A percentile compares a stretch with the other conserved stretches of the same genome.
Conservation (phyloP, 2,888 invertebrate genomes). For the Dryococelus australis region DNA sequence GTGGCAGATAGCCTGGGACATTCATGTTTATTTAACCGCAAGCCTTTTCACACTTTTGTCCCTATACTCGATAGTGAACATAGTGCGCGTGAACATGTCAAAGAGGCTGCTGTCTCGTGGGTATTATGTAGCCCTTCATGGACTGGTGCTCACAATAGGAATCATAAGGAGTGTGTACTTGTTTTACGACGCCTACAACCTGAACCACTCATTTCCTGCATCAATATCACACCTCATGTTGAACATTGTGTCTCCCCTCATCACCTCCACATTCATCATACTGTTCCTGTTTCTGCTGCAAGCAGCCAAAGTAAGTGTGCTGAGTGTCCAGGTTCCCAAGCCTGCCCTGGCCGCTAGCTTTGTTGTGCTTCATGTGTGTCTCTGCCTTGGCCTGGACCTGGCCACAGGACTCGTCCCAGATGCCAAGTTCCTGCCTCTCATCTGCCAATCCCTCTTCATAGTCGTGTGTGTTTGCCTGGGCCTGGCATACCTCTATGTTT, state of each 20-base stretch:
- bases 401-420: constrained; percentile 57
- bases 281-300: constrained; percentile 85
- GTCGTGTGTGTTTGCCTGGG: constrained; percentile 85
- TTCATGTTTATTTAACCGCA: constrained; percentile 88
- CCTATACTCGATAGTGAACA: constrained; percentile 84
- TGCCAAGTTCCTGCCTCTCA: constrained; percentile 72
- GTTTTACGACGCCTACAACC: constrained; percentile 91
- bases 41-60: constrained; percentile 85
- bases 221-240: constrained; percentile 83
- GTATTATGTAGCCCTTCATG: constrained; percentile 86
- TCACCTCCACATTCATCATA: constrained; percentile 89
- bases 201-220: constrained; percentile 77
- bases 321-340: constrained; percentile 67
- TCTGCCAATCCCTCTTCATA: constrained; percentile 87
- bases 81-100: constrained; percentile 84
- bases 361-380: constrained; percentile 77
- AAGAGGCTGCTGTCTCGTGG: constrained; percentile 87
- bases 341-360: constrained; percentile 81
- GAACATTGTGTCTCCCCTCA: constrained; percentile 84
- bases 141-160: constrained; percentile 83
- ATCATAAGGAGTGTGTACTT: constrained; percentile 84
- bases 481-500: constrained; percentile 83
- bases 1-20: constrained; percentile 89
- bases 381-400: constrained; percentile 85
- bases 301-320: constrained; percentile 66